Evolutionary conservation across 2,113 vertebrate genomes (phyloP), one percentile per base, ranked within the genome.

Genomic region (Ciconia stormi): DNA sequence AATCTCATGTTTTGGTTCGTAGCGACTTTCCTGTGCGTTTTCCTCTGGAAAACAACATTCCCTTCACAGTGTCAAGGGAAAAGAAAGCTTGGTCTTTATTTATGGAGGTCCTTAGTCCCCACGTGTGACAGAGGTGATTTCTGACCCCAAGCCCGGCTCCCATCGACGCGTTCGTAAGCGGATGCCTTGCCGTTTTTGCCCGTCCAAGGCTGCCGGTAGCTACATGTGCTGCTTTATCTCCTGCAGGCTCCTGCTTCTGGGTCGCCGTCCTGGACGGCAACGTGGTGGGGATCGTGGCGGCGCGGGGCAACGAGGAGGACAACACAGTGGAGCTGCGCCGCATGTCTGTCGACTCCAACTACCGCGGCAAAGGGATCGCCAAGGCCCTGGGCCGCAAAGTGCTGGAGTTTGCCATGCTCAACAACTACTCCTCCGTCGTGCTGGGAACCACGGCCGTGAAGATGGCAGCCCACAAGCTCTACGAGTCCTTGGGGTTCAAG

Each of bases 401-500:
- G 62, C 97, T 99, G 96, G 99, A 99, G 98, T 99, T 99, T 8
- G 99, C 99, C 23, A 59, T 99, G 97, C 97, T 99, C 95, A 99
- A 99, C 98, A 98, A 99, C 98, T 99, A 99, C 96, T 99, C 99
- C 0, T 99, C 99, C 0, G 99, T 99, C 19, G 99, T 99, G 92
- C 97, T 99, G 91, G 99, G 99, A 83, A 99, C 99, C 55, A 99
- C 99, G 1, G 99, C 99, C 0, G 99, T 99, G 94, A 99, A 99
- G 98, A 95, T 99, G 98, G 99, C 99, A 1, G 99, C 99, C 92
- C 99, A 99, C 98, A 99, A 98, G 99, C 99, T 99, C 96, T 99
- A 99, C 16, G 99, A 99, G 98, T 99, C 99, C 18, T 98, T 99
- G 98, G 99, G 99, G 65, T 99, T 99, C 98, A 99, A 99, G 97